These are phyloP conservation scores for Nothobranchius kuhntae DNA, from an alignment of 2,113 vertebrate genomes.

Conservation along the genomic window DNA sequence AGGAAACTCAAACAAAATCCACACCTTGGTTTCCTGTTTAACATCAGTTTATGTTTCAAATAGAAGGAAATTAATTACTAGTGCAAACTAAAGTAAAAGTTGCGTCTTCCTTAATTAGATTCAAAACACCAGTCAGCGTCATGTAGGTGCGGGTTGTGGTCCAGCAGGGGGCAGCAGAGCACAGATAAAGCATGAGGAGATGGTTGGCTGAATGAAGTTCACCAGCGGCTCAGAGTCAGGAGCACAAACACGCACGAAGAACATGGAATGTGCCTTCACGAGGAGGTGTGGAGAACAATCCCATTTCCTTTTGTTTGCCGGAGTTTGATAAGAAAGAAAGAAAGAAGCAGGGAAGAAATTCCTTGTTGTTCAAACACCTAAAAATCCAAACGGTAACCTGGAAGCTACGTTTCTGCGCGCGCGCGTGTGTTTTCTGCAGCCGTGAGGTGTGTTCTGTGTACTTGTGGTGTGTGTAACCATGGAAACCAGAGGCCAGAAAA, in stretches of 20 bases:
- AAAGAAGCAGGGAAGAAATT: slow-evolving; percentile 31
- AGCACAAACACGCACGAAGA: neutral
- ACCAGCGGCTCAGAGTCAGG: neutral
- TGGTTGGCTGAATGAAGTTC: neutral
- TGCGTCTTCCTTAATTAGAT: no score
- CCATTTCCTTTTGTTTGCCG: slow-evolving; percentile 44
- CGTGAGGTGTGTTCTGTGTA: slow-evolving; percentile 7
- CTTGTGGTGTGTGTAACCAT: slow-evolving; percentile 29
- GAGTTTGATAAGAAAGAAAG: slow-evolving; percentile 47
- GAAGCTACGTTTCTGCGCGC: neutral
- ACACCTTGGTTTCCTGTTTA: no score
- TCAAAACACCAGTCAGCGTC: no score
- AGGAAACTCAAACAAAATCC: no score
- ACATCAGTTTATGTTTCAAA: no score
- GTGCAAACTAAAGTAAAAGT: no score
- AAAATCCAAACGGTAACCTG: slow-evolving; percentile 16
- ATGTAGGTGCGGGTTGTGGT: no score
- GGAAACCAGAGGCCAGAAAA: slow-evolving; percentile 28
- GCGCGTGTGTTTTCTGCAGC: neutral
- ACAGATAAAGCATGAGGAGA: slow-evolving; percentile 2
- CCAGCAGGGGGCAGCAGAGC: slow-evolving; percentile 33
- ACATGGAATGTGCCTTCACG: slow-evolving; percentile 25
- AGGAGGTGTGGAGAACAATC: slow-evolving; percentile 14
- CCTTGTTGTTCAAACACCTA: slow-evolving; percentile 12
- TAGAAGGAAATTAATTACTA: no score